A percentile compares a stretch with the other conserved stretches of the same genome.
Conservation (phyloP, 1,140 invertebrate genomes). For the Drosophila insularis region DNA sequence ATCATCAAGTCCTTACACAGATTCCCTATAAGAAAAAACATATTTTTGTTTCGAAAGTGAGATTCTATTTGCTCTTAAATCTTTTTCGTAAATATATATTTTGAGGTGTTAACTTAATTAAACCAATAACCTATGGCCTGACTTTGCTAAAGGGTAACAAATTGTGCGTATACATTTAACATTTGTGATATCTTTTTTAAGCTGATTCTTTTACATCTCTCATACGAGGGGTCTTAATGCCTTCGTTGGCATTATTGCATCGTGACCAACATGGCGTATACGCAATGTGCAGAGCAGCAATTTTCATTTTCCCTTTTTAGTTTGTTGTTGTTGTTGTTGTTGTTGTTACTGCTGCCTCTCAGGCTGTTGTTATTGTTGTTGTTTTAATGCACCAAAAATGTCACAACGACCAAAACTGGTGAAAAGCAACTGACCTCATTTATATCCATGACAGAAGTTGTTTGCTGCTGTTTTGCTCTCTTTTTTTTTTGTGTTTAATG, state of each 20-base stretch:
- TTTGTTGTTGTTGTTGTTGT: conserved; percentile 21
- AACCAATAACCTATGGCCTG: too few species aligned
- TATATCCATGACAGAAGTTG: conserved; percentile 17
- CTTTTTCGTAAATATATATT: too few species aligned
- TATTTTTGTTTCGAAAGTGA: too few species aligned
- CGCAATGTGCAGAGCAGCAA: conserved; percentile 58
- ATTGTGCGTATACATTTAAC: neutral
- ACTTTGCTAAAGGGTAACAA: conserved; percentile 9
- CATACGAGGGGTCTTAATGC: conserved; percentile 54
- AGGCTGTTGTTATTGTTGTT: conserved; percentile 37
- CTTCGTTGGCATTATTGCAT: conserved; percentile 66
- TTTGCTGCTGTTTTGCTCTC: conserved; percentile 11
- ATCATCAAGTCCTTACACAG: too few species aligned
- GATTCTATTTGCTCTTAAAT: too few species aligned
- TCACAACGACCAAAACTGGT: conserved; percentile 53
- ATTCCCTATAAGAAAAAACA: too few species aligned
- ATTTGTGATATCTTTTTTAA: neutral
- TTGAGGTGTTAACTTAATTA: too few species aligned
- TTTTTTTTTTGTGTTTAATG: conserved; percentile 22
- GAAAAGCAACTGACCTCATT: conserved; percentile 65
- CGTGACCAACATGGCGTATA: conserved; percentile 64
- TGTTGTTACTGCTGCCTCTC: conserved; percentile 15
- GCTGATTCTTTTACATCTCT: conserved; percentile 20
- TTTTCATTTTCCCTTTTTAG: conserved; percentile 41
- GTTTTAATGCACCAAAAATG: conserved; percentile 62